phyloP scores from a whole-genome alignment of 64 coral and sea anemone species.

The Montipora cactus region DNA sequence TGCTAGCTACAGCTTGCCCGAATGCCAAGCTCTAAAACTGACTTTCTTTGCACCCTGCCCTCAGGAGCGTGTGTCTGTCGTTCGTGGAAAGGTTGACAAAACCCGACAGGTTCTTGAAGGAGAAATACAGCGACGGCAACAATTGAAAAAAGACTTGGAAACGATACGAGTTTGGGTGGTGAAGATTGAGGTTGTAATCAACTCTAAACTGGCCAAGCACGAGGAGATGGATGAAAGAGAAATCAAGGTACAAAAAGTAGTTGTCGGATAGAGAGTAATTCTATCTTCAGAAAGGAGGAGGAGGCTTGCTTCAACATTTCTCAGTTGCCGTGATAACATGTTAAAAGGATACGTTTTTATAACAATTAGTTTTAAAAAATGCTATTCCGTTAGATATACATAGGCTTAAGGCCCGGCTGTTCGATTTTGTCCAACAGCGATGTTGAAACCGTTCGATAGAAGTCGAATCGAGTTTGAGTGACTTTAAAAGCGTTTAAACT shows the following conservation, averaged over 20 bases:
- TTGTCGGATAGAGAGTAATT: background rate
- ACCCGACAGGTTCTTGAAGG: slow-evolving; percentile 85
- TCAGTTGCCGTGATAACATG: no score
- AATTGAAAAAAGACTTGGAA: slow-evolving; percentile 93
- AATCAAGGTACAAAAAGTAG: slow-evolving; percentile 73
- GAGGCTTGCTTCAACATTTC: background rate
- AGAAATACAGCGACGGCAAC: slow-evolving; percentile 78
- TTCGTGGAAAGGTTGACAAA: slow-evolving; percentile 26
- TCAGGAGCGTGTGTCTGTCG: slow-evolving; percentile 3
- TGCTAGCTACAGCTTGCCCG: no score
- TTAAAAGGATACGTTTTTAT: no score
- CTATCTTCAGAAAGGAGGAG: background rate
- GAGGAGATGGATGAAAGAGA: slow-evolving; percentile 86
- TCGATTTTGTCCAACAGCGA: no score
- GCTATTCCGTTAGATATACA: no score
- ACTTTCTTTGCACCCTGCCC: background rate
- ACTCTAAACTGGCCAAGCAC: slow-evolving; percentile 58
- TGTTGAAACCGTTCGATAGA: no score
- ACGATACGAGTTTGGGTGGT: slow-evolving; percentile 89
- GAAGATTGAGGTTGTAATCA: slow-evolving; percentile 92
- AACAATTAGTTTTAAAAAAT: no score
- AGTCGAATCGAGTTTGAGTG: no score
- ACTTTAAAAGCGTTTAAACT: no score
- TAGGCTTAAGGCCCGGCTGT: no score
- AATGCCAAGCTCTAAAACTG: background rate